Evolutionary conservation across 2,888 invertebrate genomes (phyloP), one percentile per base, ranked within the genome.

Genomic region (Aphodius granarius): DNA sequence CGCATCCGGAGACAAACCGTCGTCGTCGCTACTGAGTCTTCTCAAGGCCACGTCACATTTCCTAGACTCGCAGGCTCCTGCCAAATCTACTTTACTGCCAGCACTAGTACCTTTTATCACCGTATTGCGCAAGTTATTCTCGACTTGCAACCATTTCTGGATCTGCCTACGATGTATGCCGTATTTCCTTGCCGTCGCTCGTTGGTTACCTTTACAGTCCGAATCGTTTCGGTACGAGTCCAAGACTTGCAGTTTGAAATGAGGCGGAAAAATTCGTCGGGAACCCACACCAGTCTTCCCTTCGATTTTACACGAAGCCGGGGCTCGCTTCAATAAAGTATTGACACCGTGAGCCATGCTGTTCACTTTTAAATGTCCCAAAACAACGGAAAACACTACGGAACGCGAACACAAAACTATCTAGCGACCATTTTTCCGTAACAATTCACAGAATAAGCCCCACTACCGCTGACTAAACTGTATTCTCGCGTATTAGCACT

Each of bases 61-160:
- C 79, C 81, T 83, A 66, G 79, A 79, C 80, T 81, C 80, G 4
- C 43, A 43, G 43, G 43, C 43, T 75, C 80, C 79, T 76, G 43
- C 43, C 43, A 43, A 43, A 75, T 79, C 73, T n/a, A n/a, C n/a
- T 43, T 21, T 66, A 19, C 22, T 21, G 5, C 20, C 19, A 13
- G 18, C 20, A 66, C 63, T 83, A 71, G 13, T 83, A 75, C 82
- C 85, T 83, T 90, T 90, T 73, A 89, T 89, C 78, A 95, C 92
- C 81, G 93, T 93, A 78, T 92, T 94, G 82, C 95, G 90, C 79
- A 96, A 88, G 85, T 92, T 93, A 78, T 92, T 91, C 87, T 95
- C 95, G 83, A 94, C 94, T 88, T 96, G 96, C 80, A 96, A 88
- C 96, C 96, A 96, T 89, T 96, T 96, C 88, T 96, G 96, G 81